A percentile compares a stretch with the other conserved stretches of the same genome.
Evolutionary conservation across 1,140 invertebrate genomes (phyloP).

Genomic region (Prorops nasuta): DNA sequence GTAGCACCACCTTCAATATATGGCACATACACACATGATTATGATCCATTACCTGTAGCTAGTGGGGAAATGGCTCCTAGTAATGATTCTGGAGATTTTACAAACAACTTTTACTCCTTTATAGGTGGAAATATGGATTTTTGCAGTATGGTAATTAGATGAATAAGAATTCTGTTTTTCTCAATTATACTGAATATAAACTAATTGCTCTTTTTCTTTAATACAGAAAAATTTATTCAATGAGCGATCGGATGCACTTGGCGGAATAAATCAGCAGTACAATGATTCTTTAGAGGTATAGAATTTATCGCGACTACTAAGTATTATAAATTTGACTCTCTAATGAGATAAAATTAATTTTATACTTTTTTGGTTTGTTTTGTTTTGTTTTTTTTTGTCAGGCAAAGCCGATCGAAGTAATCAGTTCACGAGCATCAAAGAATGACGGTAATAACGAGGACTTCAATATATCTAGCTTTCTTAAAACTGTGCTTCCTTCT

Average conservation of each 20-base stretch:
- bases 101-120: constrained; percentile 51
- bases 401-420: constrained; percentile 60
- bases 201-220: constrained; percentile 6
- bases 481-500: constrained; percentile 48
- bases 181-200: neutral
- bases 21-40: constrained; percentile 50
- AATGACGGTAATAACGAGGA: constrained; percentile 38
- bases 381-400: constrained; percentile 20
- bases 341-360: constrained; percentile 1
- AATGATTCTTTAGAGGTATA: constrained; percentile 46
- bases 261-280: constrained; percentile 38
- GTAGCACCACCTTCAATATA: constrained; percentile 49
- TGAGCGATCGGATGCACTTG: constrained; percentile 39
- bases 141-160: constrained; percentile 48
- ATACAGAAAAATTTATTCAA: constrained; percentile 51
- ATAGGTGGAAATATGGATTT: constrained; percentile 55
- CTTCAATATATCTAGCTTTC: constrained; percentile 49
- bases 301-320: constrained; percentile 1
- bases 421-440: constrained; percentile 43
- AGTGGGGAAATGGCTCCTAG: constrained; percentile 36
- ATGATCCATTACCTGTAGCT: constrained; percentile 42
- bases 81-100: constrained; percentile 42
- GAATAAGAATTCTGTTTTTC: neutral
- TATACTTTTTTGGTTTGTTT: constrained; percentile 2
- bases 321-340: constrained; percentile 6